Conservation (phyloP, 2,113 vertebrate genomes). For the Cariama cristata region DNA sequence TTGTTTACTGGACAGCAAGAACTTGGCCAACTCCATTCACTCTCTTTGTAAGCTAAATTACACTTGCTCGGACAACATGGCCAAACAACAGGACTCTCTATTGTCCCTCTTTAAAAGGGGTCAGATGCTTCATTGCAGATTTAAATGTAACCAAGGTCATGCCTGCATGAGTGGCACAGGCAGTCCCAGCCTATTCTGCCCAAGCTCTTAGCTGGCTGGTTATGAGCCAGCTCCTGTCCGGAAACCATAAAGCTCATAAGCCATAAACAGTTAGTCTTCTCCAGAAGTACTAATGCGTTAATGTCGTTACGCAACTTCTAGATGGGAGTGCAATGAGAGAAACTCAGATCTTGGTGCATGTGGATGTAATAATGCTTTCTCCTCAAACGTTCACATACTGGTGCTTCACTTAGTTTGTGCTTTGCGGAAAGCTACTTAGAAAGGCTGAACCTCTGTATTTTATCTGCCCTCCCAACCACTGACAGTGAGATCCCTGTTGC, state of each 20-base stretch:
- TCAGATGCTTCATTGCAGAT: background rate
- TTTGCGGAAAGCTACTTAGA: background rate
- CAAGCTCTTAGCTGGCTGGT: background rate
- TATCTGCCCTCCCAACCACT: accelerated
- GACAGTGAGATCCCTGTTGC: background rate
- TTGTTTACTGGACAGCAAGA: background rate
- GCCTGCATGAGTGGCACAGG: background rate
- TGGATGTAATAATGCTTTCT: background rate
- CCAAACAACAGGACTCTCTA: background rate
- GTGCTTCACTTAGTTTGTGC: background rate
- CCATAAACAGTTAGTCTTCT: background rate
- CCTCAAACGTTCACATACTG: background rate
- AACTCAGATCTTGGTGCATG: background rate
- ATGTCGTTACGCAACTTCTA: background rate
- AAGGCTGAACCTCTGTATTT: background rate
- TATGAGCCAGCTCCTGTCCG: background rate
- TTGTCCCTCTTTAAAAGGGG: background rate
- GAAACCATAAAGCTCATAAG: background rate
- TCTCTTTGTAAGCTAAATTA: background rate
- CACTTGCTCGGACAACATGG: background rate
- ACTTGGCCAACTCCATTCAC: background rate
- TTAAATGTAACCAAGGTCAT: background rate
- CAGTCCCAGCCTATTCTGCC: background rate
- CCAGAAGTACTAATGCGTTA: background rate
- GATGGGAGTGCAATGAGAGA: background rate